Evolutionary conservation across 2,113 vertebrate genomes (phyloP), one percentile per base, ranked within the genome.

Genomic region (Platanista minor): DNA sequence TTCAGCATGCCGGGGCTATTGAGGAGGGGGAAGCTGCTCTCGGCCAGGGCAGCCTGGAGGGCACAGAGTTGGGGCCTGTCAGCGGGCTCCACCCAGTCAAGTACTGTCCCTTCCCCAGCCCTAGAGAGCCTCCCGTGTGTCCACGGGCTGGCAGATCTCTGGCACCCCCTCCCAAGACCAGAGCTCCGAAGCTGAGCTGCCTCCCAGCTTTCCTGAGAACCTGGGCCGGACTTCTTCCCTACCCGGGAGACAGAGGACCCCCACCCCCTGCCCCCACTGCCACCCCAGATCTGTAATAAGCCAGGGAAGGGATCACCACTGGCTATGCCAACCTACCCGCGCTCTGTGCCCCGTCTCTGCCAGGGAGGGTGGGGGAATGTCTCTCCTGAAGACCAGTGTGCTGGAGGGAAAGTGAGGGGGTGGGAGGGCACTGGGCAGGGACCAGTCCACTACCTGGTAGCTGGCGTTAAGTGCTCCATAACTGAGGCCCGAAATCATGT

Each of bases 401-500:
- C 3, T 10, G 52, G 11, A n/a, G 21, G 52, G 43, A 57, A 31
- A 52, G 33, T 12, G 3, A 21, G 72, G 27, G 33, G 33, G 41
- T 0, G 7, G n/a, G 59, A 0, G 21, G 67, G 72, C 71, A 6
- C 12, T 15, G 12, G 36, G 39, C 4, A 0, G 36, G 57, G n/a
- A 31, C 25, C 4, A 2, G 33, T 99, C 97, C 33, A 54, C 52
- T 80, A 99, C 99, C 99, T 99, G 99, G 98, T 99, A 99, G 98
- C 99, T 99, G 98, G 99, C 99, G 31, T 99, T 99, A 98, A 99
- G 99, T 98, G 99, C 99, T 98, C 99, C 99, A 0, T 99, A 99
- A 94, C 99, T 99, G 97, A 99, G 99, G 97, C 99, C 99, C 80
- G 99, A 99, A 99, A 99, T 99, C 99, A 99, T 99, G 98, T 99